Percentiles rank a stretch among this genome's conserved stretches.
These are phyloP conservation scores for Dinothrombium tinctorium DNA, from an alignment of 1,140 invertebrate species.

Conservation along the genomic window DNA sequence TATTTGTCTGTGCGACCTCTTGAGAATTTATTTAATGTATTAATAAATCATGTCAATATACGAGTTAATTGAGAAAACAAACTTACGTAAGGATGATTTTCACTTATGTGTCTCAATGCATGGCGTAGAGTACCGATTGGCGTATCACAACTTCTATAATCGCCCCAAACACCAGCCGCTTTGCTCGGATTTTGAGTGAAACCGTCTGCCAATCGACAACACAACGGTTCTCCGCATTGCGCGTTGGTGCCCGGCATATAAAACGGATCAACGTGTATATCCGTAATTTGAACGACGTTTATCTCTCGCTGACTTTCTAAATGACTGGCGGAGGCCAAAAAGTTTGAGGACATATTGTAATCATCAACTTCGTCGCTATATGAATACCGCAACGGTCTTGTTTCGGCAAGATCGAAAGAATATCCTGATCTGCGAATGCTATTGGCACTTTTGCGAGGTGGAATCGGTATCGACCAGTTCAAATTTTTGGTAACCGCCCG, in stretches of 20 bases:
- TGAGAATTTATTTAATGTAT: too few relatives aligned
- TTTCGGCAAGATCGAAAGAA: too few relatives aligned
- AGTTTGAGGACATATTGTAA: background rate
- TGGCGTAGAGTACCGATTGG: conserved; percentile 68
- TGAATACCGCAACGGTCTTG: too few relatives aligned
- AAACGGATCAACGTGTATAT: conserved; percentile 78
- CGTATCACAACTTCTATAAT: conserved; percentile 66
- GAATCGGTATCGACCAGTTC: conserved; percentile 12
- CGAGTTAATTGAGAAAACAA: too few relatives aligned
- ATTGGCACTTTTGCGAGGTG: too few relatives aligned
- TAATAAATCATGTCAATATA: too few relatives aligned
- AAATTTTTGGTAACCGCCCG: conserved; percentile 9
- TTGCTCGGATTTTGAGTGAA: conserved; percentile 34
- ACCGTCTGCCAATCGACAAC: conserved; percentile 38
- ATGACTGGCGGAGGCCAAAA: background rate
- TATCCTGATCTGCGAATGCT: too few relatives aligned
- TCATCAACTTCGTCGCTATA: background rate
- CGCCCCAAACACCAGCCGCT: conserved; percentile 72
- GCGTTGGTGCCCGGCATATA: conserved; percentile 72
- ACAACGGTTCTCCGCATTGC: conserved; percentile 67
- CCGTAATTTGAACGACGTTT: conserved; percentile 74
- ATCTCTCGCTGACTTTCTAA: background rate
- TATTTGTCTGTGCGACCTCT: too few relatives aligned
- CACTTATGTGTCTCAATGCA: conserved; percentile 63
- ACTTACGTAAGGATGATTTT: conserved; percentile 32